Base-by-base conservation (phyloP, 2,113 vertebrate species). In the Orthonyx spaldingii region DNA sequence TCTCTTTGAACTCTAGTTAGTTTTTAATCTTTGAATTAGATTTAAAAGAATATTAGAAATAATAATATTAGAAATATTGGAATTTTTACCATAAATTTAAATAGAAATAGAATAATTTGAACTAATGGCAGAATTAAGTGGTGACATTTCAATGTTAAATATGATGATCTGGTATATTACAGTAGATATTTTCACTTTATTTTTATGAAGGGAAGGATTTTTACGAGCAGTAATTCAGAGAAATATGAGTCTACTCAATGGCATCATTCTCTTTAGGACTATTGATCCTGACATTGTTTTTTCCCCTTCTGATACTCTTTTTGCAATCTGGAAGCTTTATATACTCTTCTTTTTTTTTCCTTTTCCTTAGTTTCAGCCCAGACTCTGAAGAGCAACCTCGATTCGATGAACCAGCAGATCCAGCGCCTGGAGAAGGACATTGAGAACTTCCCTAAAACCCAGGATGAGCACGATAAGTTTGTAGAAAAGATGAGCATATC, bases 401-500 rank as follows among this genome's bases (percentile, higher is more conserved):
- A 98, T 64, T 98, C 98, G 4, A 99, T 99, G 99, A 98, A 99
- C 57, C 96, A 98, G 17, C 99, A 99, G 32, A 99, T 99, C 56
- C 93, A 98, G 97, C 97, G 98, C 49, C 97, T 99, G 27, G 99
- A 99, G 97, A 98, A 96, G 20, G 98, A 99, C 96, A 98, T 99
- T 26, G 78, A 98, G 96, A 99, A 98, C 61, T 99, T 99, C 93
- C 98, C 99, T 4, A 98, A 99, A 96, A 98, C 94, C 14, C 98
- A 99, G 26, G 98, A 99, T 83, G 92, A 93, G 9, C 98, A 98
- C n/a, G 99, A 99, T 97, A 99, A 99, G 98, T 99, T 99, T 98
- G 98, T 99, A 42, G 98, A 99, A 96, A 99, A 99, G 96, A 99
- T 99, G 99, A 98, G 95, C 24, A 99, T 99, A 99, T 99, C 99